Base-by-base conservation (phyloP, 2,797 vertebrate genomes). In the Amniataba percoides region DNA sequence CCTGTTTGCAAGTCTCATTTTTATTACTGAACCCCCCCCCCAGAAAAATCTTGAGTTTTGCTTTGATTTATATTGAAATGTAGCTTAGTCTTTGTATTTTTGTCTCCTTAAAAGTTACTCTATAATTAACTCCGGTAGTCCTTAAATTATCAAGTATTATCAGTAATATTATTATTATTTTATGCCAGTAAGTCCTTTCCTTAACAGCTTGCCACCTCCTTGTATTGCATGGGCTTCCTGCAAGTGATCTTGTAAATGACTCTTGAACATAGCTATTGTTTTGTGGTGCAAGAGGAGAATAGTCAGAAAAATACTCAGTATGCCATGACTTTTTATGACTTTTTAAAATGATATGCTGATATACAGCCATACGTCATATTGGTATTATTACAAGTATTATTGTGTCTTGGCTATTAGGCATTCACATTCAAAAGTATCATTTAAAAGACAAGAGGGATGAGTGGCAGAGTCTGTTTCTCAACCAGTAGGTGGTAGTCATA, bases 401-500 rank as follows among this genome's bases (percentile, higher is more conserved):
- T 43, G 60, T 60, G 31, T 71, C 66, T 48, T 19, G 46, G 80
- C 61, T 42, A 83, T 81, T 72, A 78, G 46, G 31, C 39, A 19
- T 4, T 9, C 27, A 71, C 62, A 60, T 49, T 5, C 52, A 45
- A 69, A 52, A 52, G 56, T 34, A 40, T 57, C 51, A 23, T 52
- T 70, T 53, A 48, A 53, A 53, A 57, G 71, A 78, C 45, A 61
- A 18, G 23, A 69, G 36, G 43, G 53, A 42, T 57, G 42, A 19
- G 65, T 27, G 61, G 64, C 40, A 36, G 25, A 71, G 75, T 71
- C 16, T 80, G 60, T 81, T 77, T 81, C 82, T 80, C 71, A 88
- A 74, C 83, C 88, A 92, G 91, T 81, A 93, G 89, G 88, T 90
- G 86, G 83, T 91, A 93, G 79, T 92, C 81, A 89, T 81, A 87